Conservation (phyloP, 2,888 invertebrate species). For the Pyralis farinalis region DNA sequence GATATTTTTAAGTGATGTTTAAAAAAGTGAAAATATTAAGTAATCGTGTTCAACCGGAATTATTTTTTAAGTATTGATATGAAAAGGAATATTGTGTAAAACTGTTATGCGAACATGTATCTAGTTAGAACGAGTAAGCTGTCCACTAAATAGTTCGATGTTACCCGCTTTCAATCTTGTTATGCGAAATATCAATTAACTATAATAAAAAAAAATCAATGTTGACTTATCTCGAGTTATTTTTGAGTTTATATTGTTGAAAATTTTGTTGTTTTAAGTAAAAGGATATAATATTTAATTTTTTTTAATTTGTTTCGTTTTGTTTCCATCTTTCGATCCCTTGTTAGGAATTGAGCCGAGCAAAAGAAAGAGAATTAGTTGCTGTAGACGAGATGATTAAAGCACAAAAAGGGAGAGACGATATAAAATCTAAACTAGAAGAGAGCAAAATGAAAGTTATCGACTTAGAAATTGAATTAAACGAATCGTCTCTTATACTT, state of each 20-base stretch:
- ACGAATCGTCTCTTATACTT: conserved; percentile 74
- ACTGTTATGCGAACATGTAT: conserved; percentile 77
- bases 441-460: conserved; percentile 67
- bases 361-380: conserved; percentile 60
- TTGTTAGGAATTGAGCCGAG: conserved; percentile 63
- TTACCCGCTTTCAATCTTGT: conserved; percentile 72
- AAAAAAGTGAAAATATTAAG: conserved; percentile 40
- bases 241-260: conserved; percentile 67
- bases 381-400: conserved; percentile 57
- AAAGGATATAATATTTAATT: conserved; percentile 44
- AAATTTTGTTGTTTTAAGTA: conserved; percentile 61
- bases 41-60: conserved; percentile 76
- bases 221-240: conserved; percentile 62
- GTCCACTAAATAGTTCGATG: conserved; percentile 68
- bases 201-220: conserved; percentile 33
- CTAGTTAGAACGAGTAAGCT: conserved; percentile 72
- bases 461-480: conserved; percentile 76
- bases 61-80: conserved; percentile 67
- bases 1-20: conserved; percentile 72
- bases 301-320: conserved; percentile 40
- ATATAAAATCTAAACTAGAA: conserved; percentile 57
- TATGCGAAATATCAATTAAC: conserved; percentile 62
- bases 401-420: conserved; percentile 55
- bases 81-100: conserved; percentile 64
- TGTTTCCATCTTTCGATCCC: conserved; percentile 56